A percentile compares a stretch with the other conserved stretches of the same genome.
These are phyloP conservation scores for Pseudomyrmex sp. DNA, from an alignment of 1,140 invertebrate genomes.

Conservation along the genomic window DNA sequence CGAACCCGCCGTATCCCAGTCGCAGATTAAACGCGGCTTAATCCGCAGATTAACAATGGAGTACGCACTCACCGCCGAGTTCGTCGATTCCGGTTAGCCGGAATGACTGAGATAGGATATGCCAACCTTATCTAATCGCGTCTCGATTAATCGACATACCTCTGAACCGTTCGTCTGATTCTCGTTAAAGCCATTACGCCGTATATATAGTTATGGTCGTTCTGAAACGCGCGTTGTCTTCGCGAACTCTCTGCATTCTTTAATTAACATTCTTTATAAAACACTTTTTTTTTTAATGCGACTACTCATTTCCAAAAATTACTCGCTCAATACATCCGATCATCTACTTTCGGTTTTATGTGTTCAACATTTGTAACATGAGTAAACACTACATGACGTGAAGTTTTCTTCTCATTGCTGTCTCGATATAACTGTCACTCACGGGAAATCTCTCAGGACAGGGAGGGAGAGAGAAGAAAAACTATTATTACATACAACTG, in stretches of 20 bases:
- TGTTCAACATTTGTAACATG: too few relatives aligned
- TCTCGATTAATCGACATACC: slow-evolving; percentile 21
- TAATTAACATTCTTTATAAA: not conserved
- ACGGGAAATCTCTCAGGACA: not conserved
- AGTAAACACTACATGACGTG: too few relatives aligned
- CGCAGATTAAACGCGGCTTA: slow-evolving; percentile 69
- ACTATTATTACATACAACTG: slow-evolving; percentile 53
- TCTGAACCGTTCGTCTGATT: not conserved
- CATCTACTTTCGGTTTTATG: not conserved
- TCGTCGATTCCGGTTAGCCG: slow-evolving; percentile 47
- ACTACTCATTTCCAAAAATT: too few relatives aligned
- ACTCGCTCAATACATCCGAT: not conserved
- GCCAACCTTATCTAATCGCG: slow-evolving; percentile 40
- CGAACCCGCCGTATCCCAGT: slow-evolving; percentile 58
- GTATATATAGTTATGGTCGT: not conserved
- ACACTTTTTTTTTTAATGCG: too few relatives aligned
- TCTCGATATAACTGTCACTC: slow-evolving; percentile 59
- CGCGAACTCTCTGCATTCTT: not conserved
- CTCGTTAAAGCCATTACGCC: slow-evolving; percentile 15
- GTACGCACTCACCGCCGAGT: slow-evolving; percentile 56
- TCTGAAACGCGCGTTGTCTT: not conserved
- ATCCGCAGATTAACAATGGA: slow-evolving; percentile 69
- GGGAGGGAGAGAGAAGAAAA: not conserved
- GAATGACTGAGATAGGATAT: slow-evolving; percentile 60
- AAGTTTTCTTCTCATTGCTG: not conserved